These are phyloP conservation scores for Ichneumoninae sp. DNA, from an alignment of 2,888 invertebrate species.

Conservation along the genomic window DNA sequence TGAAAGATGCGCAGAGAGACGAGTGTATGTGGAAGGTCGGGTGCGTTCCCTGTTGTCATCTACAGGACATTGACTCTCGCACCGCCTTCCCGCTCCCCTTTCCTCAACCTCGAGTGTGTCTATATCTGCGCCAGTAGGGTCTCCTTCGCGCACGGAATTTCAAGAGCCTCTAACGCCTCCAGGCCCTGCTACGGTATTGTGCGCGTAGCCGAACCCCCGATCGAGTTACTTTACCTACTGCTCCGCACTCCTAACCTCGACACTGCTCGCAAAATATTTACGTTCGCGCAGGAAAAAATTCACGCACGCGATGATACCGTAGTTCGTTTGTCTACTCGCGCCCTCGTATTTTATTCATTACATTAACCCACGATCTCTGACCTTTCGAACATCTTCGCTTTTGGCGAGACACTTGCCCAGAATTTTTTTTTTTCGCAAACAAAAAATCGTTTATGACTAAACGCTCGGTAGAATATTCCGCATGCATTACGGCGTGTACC, in stretches of 20 bases:
- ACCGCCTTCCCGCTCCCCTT: slow-evolving; percentile 66
- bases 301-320: not conserved
- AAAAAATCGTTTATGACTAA: not conserved
- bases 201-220: slow-evolving; percentile 43
- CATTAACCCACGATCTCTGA: not conserved
- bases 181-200: slow-evolving; percentile 39
- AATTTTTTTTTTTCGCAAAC: not conserved
- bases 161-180: slow-evolving; percentile 36
- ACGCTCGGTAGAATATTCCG: not conserved
- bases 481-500: not conserved
- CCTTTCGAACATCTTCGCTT: not conserved
- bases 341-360: not conserved
- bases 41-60: slow-evolving; percentile 72
- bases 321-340: not conserved
- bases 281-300: not conserved
- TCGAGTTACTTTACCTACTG: slow-evolving; percentile 40
- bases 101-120: not conserved
- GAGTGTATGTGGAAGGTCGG: slow-evolving; percentile 56
- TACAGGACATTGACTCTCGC: slow-evolving; percentile 75
- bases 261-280: slow-evolving; percentile 39
- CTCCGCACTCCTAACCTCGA: slow-evolving; percentile 59
- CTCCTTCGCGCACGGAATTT: slow-evolving; percentile 35
- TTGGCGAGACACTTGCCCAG: not conserved
- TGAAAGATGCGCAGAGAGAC: slow-evolving; percentile 1
- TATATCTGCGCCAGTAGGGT: slow-evolving; percentile 26